Evolutionary conservation across 1,140 invertebrate species (phyloP), one percentile per base, ranked within the genome.

Genomic region (Polyergus mexicanus): DNA sequence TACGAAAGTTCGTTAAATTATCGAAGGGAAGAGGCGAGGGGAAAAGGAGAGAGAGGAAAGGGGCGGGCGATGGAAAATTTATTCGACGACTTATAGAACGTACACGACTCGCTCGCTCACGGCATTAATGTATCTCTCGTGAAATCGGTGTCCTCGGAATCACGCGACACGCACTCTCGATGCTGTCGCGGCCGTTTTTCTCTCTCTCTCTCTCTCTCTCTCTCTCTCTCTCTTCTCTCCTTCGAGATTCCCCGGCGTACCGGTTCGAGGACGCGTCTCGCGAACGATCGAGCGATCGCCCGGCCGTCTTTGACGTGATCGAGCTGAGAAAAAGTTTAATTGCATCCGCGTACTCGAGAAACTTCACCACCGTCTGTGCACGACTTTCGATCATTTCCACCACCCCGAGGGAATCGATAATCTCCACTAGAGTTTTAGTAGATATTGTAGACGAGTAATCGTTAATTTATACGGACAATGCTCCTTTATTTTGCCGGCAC

Each of bases 51-150:
- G 19, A 65, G 51, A 85, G 63, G 51, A 19, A 71, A 51, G 62
- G 83, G 81, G 38, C 60, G 84, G 84, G 75, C 66, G 62, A 63
- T 84, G 90, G 44, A 84, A 51, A 91, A 90, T 91, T 91, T 91
- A 91, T 91, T 91, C 90, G 87, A 89, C 68, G 71, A 63, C 80
- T 85, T 83, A 78, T 87, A 90, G 85, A 72, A 32, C 63, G 78
- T 90, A 88, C 87, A 88, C 69, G 87, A 65, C 78, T 56, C 58
- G 47, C 54, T 66, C 11, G 68, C 68, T 81, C 65, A 71, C 92
- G 88, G 93, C 93, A 94, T 94, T 94, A 94, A 93, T 94, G 93
- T 94, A 94, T 94, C 94, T 91, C 84, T 76, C 85, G 89, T 92
- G 89, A 94, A 94, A 94, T 94, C 93, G 92, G 88, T 93, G 92